These are phyloP conservation scores for Thysanoteuthis rhombus DNA, from an alignment of 2,888 invertebrate species.

Conservation along the genomic window DNA sequence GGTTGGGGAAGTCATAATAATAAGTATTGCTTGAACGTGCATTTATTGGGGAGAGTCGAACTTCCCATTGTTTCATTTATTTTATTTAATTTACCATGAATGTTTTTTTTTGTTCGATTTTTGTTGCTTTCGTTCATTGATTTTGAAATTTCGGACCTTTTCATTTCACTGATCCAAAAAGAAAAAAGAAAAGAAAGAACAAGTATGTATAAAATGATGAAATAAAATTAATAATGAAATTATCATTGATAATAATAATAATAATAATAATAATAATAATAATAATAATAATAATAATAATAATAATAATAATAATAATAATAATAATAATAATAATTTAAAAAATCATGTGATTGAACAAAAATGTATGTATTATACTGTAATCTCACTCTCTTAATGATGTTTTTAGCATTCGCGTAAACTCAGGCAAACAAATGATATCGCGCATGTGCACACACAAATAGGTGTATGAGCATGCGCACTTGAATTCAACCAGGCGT, in stretches of 20 bases:
- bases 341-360: background rate
- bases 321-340: background rate
- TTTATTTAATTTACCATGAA: background rate
- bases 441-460: background rate
- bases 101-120: background rate
- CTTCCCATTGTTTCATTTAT: background rate
- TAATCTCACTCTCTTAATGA: background rate
- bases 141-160: background rate
- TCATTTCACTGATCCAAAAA: background rate
- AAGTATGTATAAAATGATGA: background rate
- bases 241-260: background rate
- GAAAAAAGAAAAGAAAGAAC: background rate
- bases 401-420: background rate
- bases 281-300: too few species aligned
- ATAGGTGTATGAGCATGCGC: background rate
- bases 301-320: background rate
- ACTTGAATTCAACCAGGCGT: background rate
- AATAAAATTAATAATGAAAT: too few species aligned
- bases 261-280: conserved; percentile 12
- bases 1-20: background rate
- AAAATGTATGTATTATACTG: background rate
- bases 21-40: background rate
- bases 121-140: conserved; percentile 12
- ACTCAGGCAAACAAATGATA: background rate
- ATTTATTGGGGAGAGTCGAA: background rate